phyloP scores from a whole-genome alignment of 2,113 vertebrate species.

The Pituophis catenifer region DNA sequence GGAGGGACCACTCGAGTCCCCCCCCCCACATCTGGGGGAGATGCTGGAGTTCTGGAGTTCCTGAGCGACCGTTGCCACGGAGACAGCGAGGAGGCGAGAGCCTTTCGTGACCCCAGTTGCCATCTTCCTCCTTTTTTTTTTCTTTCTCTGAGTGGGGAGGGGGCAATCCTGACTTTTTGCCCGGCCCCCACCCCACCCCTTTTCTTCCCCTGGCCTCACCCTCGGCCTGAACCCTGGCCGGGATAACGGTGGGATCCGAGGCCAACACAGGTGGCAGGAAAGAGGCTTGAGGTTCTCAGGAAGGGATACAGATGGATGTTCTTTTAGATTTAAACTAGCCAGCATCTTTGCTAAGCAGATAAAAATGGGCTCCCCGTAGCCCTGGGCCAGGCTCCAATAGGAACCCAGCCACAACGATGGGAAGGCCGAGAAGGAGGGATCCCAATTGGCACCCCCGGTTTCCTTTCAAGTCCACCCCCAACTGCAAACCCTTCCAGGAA shows the following conservation, averaged over 20 bases:
- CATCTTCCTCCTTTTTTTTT: background rate
- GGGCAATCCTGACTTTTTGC: slow-evolving; percentile 4
- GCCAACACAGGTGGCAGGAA: background rate
- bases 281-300: background rate
- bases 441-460: background rate
- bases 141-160: background rate
- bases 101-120: background rate
- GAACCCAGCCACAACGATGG: background rate
- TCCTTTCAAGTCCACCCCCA: background rate
- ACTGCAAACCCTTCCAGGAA: background rate
- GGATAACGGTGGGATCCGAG: background rate
- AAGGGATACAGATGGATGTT: background rate
- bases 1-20: background rate
- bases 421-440: background rate
- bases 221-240: background rate
- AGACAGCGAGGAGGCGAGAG: background rate
- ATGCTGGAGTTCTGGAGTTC: background rate
- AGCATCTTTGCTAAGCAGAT: background rate
- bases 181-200: background rate
- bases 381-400: background rate
- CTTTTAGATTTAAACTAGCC: background rate
- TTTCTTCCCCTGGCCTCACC: no score
- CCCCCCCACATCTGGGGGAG: background rate
- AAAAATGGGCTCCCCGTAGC: background rate
- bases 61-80: background rate